Percentiles rank a stretch among this genome's conserved stretches.
These are phyloP conservation scores for Cactoblastis cactorum DNA, from an alignment of 2,888 invertebrate species.

Conservation along the genomic window DNA sequence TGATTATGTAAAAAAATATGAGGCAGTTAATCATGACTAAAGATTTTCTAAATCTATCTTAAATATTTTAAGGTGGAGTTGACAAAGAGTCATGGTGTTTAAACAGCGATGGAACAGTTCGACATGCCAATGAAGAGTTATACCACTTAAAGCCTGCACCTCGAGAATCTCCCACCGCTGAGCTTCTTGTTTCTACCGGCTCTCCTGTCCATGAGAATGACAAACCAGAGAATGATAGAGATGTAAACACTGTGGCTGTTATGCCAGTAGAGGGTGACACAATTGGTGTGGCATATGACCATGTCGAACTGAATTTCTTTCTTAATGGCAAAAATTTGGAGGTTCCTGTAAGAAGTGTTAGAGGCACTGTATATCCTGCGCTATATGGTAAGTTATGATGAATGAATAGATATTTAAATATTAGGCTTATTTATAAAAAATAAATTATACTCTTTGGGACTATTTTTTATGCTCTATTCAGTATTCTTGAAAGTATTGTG, in stretches of 20 bases:
- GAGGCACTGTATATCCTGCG: constrained; percentile 94
- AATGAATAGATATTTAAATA: too few species aligned
- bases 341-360: constrained; percentile 91
- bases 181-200: constrained; percentile 60
- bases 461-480: too few species aligned
- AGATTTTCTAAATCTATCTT: neutral
- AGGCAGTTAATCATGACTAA: too few species aligned
- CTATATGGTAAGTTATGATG: constrained; percentile 89
- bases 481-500: too few species aligned
- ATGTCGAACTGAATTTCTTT: constrained; percentile 96
- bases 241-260: constrained; percentile 38
- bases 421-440: too few species aligned
- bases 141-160: constrained; percentile 79
- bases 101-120: constrained; percentile 91
- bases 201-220: constrained; percentile 52
- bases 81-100: constrained; percentile 96
- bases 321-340: constrained; percentile 94
- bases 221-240: constrained; percentile 48
- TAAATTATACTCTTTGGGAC: too few species aligned
- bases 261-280: constrained; percentile 95
- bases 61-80: constrained; percentile 82
- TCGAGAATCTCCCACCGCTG: constrained; percentile 64
- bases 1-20: too few species aligned
- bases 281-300: constrained; percentile 96
- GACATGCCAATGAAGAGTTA: constrained; percentile 90